These are phyloP conservation scores for Cyprinus carpio DNA, from an alignment of 2,113 vertebrate species.

Conservation along the genomic window DNA sequence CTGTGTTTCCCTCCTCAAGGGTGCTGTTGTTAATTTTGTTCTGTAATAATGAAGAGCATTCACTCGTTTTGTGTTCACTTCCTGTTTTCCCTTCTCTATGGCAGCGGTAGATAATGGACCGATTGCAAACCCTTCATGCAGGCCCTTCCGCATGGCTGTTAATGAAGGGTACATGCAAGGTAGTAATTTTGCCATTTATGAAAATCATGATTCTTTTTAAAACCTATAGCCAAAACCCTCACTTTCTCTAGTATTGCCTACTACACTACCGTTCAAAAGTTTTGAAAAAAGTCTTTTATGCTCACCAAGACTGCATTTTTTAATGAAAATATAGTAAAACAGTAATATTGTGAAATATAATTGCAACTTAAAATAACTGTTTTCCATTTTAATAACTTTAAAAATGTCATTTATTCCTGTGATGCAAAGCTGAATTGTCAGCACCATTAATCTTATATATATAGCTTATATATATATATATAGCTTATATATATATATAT, in stretches of 20 bases:
- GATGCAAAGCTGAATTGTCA: neutral
- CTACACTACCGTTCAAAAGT: neutral
- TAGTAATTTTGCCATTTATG: neutral
- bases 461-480: too few species aligned
- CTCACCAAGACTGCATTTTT: neutral
- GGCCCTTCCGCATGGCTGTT: too few species aligned
- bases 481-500: too few species aligned
- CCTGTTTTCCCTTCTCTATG: neutral
- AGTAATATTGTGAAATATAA: neutral
- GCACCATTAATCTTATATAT: too few species aligned
- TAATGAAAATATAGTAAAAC: neutral
- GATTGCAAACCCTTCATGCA: neutral
- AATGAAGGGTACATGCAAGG: neutral
- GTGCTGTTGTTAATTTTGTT: constrained; percentile 23
- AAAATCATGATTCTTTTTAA: neutral
- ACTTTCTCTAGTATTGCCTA: neutral
- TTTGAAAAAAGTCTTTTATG: neutral
- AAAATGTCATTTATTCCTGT: too few species aligned
- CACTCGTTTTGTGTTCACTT: neutral
- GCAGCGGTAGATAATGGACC: neutral
- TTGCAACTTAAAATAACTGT: neutral
- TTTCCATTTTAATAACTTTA: too few species aligned
- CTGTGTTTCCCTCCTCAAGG: neutral
- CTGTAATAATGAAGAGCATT: constrained; percentile 5
- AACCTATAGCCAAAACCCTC: neutral